These are phyloP conservation scores for Trogon surrucura DNA, from an alignment of 2,113 vertebrate species.

Conservation along the genomic window DNA sequence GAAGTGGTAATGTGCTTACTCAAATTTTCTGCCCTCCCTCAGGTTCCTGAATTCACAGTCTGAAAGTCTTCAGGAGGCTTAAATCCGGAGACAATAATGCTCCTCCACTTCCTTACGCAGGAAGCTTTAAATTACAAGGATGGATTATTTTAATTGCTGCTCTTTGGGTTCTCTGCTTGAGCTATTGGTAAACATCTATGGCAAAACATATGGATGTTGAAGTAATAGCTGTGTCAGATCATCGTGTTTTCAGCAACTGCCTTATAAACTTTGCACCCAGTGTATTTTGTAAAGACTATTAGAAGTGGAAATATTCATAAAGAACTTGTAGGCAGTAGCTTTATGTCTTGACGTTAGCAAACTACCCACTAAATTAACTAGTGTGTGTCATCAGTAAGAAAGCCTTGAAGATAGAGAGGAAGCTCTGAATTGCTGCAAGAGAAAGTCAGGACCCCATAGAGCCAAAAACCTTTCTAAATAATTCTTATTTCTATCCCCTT, in stretches of 20 bases:
- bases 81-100: conserved; percentile 53
- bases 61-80: conserved; percentile 44
- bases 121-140: conserved; percentile 79
- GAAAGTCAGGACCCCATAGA: not conserved
- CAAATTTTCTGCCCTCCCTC: conserved; percentile 48
- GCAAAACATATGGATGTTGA: not conserved
- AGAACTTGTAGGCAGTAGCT: not conserved
- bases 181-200: conserved; percentile 57
- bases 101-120: conserved; percentile 69
- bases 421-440: not conserved
- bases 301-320: conserved; percentile 6
- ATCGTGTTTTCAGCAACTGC: not conserved
- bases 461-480: not conserved
- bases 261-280: not conserved
- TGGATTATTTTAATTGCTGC: conserved; percentile 74
- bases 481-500: not conserved
- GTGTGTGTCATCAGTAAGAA: not conserved
- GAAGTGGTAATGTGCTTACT: conserved; percentile 47
- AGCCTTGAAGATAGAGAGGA: not conserved
- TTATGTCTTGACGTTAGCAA: not conserved
- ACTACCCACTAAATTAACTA: conserved; percentile 6
- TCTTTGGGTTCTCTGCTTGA: conserved; percentile 60
- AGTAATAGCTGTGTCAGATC: not conserved
- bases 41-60: conserved; percentile 51
- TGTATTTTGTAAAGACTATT: not conserved